These are phyloP conservation scores for Mustela nigripes DNA, from an alignment of 2,113 vertebrate species.

Conservation along the genomic window DNA sequence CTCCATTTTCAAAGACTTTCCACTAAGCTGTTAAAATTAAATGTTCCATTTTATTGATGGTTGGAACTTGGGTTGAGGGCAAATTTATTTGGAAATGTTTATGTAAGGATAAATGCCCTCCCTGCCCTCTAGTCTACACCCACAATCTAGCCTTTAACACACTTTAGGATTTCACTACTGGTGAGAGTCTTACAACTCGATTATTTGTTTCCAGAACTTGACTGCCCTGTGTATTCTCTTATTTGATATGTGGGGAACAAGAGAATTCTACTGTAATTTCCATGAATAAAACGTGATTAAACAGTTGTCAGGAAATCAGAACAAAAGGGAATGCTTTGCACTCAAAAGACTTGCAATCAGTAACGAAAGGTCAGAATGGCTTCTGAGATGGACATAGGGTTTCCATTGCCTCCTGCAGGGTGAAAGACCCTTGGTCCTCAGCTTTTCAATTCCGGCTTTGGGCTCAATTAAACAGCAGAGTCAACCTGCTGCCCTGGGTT, in stretches of 20 bases:
- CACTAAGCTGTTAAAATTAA: not conserved
- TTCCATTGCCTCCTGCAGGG: not conserved
- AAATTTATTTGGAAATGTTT: constrained; percentile 34
- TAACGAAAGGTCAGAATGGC: not conserved
- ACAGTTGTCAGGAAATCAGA: constrained; percentile 56
- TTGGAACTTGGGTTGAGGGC: not conserved
- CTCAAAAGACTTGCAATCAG: constrained; percentile 48
- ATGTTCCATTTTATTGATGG: constrained; percentile 42
- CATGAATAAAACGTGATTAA: constrained; percentile 81
- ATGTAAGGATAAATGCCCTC: not conserved
- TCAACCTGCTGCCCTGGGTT: constrained; percentile 1
- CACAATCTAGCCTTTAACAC: not conserved
- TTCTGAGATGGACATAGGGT: not conserved
- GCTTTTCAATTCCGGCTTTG: constrained; percentile 51
- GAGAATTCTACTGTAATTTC: constrained; percentile 66
- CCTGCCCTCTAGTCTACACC: not conserved
- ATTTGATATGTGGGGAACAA: constrained; percentile 59
- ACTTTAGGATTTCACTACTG: not conserved
- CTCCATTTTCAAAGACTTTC: constrained; percentile 33
- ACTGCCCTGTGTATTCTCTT: constrained; percentile 64
- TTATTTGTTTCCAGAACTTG: constrained; percentile 68
- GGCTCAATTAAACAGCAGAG: constrained; percentile 45
- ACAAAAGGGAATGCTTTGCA: constrained; percentile 29
- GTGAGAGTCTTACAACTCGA: not conserved
- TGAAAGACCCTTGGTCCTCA: not conserved